These are phyloP conservation scores for Piscicola geometra DNA, from an alignment of 2,888 invertebrate species.

Conservation along the genomic window DNA sequence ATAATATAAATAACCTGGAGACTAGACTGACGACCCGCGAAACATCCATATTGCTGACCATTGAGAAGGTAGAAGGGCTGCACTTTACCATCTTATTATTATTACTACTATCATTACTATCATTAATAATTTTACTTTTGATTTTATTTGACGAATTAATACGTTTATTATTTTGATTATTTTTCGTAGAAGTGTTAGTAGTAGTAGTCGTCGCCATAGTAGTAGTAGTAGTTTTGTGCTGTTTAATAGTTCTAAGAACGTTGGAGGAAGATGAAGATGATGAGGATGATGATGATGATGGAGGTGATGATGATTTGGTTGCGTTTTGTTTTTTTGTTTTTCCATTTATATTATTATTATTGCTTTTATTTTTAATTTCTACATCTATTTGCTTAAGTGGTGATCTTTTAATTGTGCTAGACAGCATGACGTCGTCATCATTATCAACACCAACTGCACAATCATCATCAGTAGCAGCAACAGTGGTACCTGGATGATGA, in stretches of 20 bases:
- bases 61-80: constrained; percentile 16
- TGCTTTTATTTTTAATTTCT: not conserved
- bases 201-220: too few relatives aligned
- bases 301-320: too few relatives aligned
- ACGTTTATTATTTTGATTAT: too few relatives aligned
- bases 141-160: not conserved
- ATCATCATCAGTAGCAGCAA: not conserved
- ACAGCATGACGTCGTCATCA: not conserved
- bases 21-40: constrained; percentile 25
- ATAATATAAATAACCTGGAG: constrained; percentile 8
- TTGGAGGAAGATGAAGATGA: too few relatives aligned
- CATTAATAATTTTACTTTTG: not conserved
- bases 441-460: not conserved
- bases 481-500: not conserved
- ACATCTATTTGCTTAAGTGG: not conserved
- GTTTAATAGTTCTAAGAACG: too few relatives aligned
- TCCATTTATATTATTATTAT: not conserved
- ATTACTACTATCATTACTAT: not conserved
- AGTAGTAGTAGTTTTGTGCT: too few relatives aligned
- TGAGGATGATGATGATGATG: not conserved
- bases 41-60: constrained; percentile 14
- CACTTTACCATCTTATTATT: constrained; percentile 16
- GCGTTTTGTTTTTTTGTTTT: too few relatives aligned
- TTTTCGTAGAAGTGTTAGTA: too few relatives aligned
- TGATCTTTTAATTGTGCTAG: not conserved